Evolutionary conservation across 2,113 vertebrate species (phyloP).

Genomic region (Cebus imitator): DNA sequence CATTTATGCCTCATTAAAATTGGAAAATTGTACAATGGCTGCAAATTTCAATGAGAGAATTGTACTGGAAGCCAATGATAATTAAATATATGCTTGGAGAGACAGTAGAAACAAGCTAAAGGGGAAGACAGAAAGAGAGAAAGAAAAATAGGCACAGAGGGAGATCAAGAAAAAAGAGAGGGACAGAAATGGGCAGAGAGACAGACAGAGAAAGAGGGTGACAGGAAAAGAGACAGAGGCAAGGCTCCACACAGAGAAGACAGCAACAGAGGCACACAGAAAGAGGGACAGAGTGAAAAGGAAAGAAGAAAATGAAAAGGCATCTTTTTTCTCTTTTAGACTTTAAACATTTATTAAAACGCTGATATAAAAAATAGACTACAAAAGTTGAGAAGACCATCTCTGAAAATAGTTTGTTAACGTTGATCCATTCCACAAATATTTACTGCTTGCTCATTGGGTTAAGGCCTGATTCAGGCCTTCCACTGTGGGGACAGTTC

Average conservation of each 20-base stretch:
- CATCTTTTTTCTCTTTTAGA: neutral
- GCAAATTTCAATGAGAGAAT: neutral
- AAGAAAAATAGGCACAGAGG: neutral
- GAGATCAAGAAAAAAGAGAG: neutral
- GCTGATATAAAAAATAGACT: neutral
- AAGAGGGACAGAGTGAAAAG: neutral
- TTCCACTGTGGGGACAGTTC: accelerated
- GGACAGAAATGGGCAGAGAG: neutral
- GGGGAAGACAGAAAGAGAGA: neutral
- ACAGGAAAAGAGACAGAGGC: neutral
- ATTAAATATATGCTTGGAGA: neutral
- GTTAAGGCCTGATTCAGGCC: accelerated
- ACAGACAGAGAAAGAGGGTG: too few relatives aligned
- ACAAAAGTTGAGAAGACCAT: neutral
- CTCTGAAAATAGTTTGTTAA: neutral
- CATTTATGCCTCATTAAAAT: neutral
- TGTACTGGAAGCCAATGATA: neutral
- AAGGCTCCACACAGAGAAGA: neutral
- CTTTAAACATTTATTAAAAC: neutral
- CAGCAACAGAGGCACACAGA: neutral
- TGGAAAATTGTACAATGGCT: neutral
- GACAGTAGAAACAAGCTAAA: neutral
- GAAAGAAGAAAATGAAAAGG: neutral
- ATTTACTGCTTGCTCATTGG: neutral
- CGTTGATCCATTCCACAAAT: neutral